Evolutionary conservation across 2,113 vertebrate genomes (phyloP).

Genomic region (Tachysurus vachellii): DNA sequence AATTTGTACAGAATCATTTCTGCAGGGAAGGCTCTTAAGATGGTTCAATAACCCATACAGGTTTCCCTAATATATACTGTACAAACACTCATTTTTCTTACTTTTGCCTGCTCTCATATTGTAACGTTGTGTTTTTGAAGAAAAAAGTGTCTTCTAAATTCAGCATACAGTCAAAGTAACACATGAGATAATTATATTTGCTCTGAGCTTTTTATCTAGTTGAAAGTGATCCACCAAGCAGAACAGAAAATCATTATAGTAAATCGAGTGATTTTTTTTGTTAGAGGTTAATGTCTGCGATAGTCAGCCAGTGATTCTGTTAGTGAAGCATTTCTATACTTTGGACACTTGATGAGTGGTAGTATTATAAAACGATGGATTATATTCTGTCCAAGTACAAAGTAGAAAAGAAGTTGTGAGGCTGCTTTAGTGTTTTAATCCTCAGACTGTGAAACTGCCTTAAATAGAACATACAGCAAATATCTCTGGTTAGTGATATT

Average conservation of each 20-base stretch:
- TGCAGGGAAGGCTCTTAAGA: background rate
- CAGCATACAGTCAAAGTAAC: background rate
- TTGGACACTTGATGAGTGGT: background rate
- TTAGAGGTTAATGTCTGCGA: background rate
- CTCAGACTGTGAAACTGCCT: background rate
- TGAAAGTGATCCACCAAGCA: background rate
- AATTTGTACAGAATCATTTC: constrained; percentile 39
- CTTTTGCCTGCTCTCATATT: background rate
- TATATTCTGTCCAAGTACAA: background rate
- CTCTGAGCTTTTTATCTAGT: constrained; percentile 2
- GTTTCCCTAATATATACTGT: background rate
- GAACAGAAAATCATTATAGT: background rate
- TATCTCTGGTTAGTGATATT: background rate
- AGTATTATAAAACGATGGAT: background rate
- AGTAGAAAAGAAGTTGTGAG: background rate
- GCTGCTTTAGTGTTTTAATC: background rate
- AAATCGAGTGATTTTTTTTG: background rate
- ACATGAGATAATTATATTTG: constrained; percentile 12
- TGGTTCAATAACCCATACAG: constrained; percentile 13
- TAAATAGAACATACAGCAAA: background rate
- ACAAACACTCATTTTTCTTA: background rate
- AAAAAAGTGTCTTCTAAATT: background rate
- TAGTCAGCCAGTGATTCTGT: background rate
- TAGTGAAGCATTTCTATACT: background rate
- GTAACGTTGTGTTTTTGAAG: background rate